Base-by-base conservation (phyloP, 2,113 vertebrate species). In the Macrotus californicus region DNA sequence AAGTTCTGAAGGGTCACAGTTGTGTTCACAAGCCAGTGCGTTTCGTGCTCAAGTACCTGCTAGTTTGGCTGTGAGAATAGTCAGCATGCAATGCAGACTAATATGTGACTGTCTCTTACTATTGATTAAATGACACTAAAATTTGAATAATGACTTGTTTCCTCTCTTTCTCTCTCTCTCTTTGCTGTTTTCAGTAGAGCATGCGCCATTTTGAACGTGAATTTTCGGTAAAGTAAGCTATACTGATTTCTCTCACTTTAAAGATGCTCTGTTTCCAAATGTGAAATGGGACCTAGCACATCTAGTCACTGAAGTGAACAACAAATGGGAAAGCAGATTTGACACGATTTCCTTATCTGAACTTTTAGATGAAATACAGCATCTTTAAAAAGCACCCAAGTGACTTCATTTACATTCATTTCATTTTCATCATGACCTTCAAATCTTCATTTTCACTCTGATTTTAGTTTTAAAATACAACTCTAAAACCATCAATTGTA, bases 171-270 rank as follows among this genome's bases (percentile, higher is more conserved):
- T 98, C 75, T 96, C 59, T 95, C 94, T 98, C 97, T 98, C 98
- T 98, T 97, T 98, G 98, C 99, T 97, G 98, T 99, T 99, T 98
- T 98, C 98, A 98, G 98, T 99, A 99, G 99, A 99, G 99, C 99
- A 99, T 99, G 99, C 99, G 96, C 98, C 99, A 99, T 99, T 99
- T 99, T 99, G 99, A 99, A 98, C 98, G 96, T 99, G 99, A 99
- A 97, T 99, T 98, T 99, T 99, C 98, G 98, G 99, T 99, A 99
- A 99, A 98, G 99, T 99, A 99, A 99, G 98, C 98, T 97, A 98
- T 98, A 98, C 98, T 99, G 98, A 98, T 98, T 98, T 98, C 87
- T 98, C 86, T 95, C 89, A 98, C 98, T 98, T 98, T 98, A 98
- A 99, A 99, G 98, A 98, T 99, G 98, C 98, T 98, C 94, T 98